A percentile compares a stretch with the other conserved stretches of the same genome.
Conservation (phyloP, 2,797 vertebrate genomes). For the Semaprochilodus insignis region DNA sequence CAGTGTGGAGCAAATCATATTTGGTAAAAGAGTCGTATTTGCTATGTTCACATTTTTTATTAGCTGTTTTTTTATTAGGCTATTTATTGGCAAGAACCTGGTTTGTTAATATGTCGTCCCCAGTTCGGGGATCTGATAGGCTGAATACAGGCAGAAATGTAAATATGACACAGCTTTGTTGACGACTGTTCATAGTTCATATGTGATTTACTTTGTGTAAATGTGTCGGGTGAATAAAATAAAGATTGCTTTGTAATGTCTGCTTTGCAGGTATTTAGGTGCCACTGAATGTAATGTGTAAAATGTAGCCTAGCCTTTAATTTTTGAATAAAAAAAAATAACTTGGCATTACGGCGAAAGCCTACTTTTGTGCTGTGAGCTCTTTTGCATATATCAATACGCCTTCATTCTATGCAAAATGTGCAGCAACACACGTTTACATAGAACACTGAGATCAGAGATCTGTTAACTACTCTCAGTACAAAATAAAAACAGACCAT, state of each 20-base stretch:
- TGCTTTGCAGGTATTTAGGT: conserved; percentile 16
- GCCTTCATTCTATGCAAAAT: too few species aligned
- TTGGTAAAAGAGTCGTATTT: neutral
- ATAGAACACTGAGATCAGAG: too few species aligned
- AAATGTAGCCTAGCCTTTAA: neutral
- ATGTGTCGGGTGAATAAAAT: conserved; percentile 18
- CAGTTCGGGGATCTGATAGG: neutral
- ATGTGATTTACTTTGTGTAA: neutral
- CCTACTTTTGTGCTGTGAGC: neutral
- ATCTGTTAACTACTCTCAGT: too few species aligned
- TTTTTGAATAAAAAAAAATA: neutral
- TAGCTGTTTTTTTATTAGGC: neutral
- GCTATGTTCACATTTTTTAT: neutral
- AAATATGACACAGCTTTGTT: conserved; percentile 18
- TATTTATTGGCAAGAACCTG: neutral
- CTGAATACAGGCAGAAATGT: neutral
- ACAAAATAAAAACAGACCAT: too few species aligned
- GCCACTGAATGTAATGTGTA: conserved; percentile 13
- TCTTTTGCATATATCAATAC: too few species aligned
- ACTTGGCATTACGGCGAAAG: neutral
- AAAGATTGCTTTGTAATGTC: conserved; percentile 2
- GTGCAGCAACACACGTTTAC: too few species aligned
- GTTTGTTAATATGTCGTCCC: too few species aligned
- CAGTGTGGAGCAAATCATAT: neutral
- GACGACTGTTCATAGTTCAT: conserved; percentile 22